Percentiles rank a stretch among this genome's conserved stretches.
Evolutionary conservation across 2,113 vertebrate genomes (phyloP).

Genomic region (Toxotes chatareus): DNA sequence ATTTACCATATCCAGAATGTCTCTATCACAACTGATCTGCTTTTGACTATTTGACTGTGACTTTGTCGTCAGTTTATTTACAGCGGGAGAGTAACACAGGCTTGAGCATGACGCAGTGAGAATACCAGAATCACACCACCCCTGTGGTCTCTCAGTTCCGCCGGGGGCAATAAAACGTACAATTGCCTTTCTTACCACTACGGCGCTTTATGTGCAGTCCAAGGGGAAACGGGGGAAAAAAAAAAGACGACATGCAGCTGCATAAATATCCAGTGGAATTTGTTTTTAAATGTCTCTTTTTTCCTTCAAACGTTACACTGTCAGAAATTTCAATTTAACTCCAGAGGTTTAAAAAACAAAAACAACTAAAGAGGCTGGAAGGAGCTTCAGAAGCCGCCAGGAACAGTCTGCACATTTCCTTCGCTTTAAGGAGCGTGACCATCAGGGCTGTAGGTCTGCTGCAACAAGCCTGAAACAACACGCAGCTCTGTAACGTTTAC

Average conservation of each 20-base stretch:
- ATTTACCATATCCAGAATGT: neutral
- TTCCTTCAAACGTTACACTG: conserved; percentile 44
- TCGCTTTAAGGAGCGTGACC: conserved; percentile 33
- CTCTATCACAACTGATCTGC: neutral
- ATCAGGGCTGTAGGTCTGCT: neutral
- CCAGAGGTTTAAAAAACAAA: conserved; percentile 47
- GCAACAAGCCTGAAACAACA: conserved; percentile 35
- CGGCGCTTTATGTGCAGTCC: neutral
- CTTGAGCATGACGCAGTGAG: neutral
- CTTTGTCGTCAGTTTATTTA: neutral
- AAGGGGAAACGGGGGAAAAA: conserved; percentile 2
- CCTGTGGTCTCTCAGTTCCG: conserved; percentile 1
- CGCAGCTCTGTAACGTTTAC: neutral
- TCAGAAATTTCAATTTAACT: conserved; percentile 60
- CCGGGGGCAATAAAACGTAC: conserved; percentile 24
- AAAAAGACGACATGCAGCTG: conserved; percentile 49
- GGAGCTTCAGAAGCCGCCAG: conserved; percentile 41
- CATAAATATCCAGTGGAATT: conserved; percentile 65
- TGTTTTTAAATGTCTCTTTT: conserved; percentile 59
- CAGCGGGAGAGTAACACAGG: too few relatives aligned
- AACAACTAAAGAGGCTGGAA: conserved; percentile 29
- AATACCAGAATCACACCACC: neutral
- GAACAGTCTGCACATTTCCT: conserved; percentile 32
- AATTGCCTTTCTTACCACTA: conserved; percentile 28
- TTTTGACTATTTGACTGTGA: neutral